A percentile compares a stretch with the other conserved stretches of the same genome.
Evolutionary conservation across 2,113 vertebrate genomes (phyloP).

Genomic region (Calcarius ornatus): DNA sequence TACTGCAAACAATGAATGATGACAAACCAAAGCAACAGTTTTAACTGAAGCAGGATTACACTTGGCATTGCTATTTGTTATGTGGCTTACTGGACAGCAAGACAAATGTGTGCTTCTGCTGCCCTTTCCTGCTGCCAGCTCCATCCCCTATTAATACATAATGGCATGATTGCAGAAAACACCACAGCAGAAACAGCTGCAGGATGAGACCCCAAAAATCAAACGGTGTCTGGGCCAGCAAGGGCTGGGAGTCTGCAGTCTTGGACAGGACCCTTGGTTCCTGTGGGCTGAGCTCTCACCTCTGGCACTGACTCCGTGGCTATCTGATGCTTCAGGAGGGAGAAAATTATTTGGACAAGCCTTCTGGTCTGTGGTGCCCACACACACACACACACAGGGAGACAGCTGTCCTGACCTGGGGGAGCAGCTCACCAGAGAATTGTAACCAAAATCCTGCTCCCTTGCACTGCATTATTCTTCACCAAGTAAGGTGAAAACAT

Average conservation of each 20-base stretch:
- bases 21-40: conserved; percentile 40
- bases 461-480: background rate
- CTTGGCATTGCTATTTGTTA: conserved; percentile 21
- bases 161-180: background rate
- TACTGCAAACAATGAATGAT: conserved; percentile 55
- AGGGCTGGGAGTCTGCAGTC: background rate
- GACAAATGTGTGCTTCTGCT: conserved; percentile 27
- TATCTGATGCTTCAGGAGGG: background rate
- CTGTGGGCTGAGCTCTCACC: background rate
- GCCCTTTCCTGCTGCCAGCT: conserved; percentile 11
- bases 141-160: background rate
- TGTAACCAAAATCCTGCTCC: background rate
- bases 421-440: background rate
- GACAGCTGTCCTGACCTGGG: background rate
- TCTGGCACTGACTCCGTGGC: background rate
- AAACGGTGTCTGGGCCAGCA: background rate
- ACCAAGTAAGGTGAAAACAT: background rate
- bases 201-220: background rate
- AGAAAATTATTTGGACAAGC: background rate
- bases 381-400: background rate
- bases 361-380: accelerated
- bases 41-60: conserved; percentile 46
- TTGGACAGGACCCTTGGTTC: background rate
- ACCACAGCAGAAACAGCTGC: background rate
- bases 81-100: conserved; percentile 55